Evolutionary conservation across 64 coral and sea anemone species (phyloP).

Genomic region (Orbicella faveolata): DNA sequence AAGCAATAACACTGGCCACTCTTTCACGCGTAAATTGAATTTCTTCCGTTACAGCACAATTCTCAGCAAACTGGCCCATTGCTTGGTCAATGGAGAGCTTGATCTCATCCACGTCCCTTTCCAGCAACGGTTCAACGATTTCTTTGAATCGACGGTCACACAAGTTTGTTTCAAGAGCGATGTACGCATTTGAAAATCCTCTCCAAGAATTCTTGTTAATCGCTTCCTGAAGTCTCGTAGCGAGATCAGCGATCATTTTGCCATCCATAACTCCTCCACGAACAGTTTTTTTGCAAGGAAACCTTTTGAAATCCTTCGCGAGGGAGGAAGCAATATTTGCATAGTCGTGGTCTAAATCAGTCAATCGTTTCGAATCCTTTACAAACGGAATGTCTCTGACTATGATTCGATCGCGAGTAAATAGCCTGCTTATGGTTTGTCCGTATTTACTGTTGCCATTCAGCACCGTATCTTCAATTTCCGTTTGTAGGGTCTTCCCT

Average conservation of each 20-base stretch:
- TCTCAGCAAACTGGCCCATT: slow-evolving; percentile 13
- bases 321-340: slow-evolving; percentile 17
- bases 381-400: slow-evolving; percentile 36
- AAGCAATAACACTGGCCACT: background rate
- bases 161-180: slow-evolving; percentile 22
- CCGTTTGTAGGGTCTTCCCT: slow-evolving; percentile 22
- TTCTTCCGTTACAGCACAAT: slow-evolving; percentile 25
- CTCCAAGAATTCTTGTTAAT: slow-evolving; percentile 60
- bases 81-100: background rate
- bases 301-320: slow-evolving; percentile 7
- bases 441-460: background rate
- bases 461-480: slow-evolving; percentile 5
- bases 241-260: slow-evolving; percentile 40
- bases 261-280: slow-evolving; percentile 53
- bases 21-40: background rate
- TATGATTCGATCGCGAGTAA: slow-evolving; percentile 31
- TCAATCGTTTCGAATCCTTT: slow-evolving; percentile 21
- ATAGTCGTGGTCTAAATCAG: slow-evolving; percentile 17
- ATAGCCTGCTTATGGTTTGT: slow-evolving; percentile 38
- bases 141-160: slow-evolving; percentile 23
- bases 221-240: background rate
- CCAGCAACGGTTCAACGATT: slow-evolving; percentile 20
- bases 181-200: slow-evolving; percentile 35
- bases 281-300: slow-evolving; percentile 47
- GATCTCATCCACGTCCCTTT: background rate